phyloP scores from a whole-genome alignment of 2,113 vertebrate species.

The Leptodactylus fuscus region DNA sequence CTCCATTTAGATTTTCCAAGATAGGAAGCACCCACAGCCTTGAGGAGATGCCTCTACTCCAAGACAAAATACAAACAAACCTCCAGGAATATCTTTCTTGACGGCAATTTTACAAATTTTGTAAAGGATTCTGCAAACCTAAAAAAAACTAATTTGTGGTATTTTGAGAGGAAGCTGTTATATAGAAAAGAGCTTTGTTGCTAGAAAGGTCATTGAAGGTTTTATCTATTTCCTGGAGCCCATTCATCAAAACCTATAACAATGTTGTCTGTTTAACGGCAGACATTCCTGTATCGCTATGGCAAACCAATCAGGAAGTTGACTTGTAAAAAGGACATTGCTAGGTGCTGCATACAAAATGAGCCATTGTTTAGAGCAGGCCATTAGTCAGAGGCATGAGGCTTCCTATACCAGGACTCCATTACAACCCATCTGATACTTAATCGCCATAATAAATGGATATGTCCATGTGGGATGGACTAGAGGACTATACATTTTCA shows the following conservation, averaged over 20 bases:
- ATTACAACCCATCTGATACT: neutral
- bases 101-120: neutral
- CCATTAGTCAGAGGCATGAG: neutral
- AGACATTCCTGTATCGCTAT: neutral
- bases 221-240: neutral
- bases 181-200: neutral
- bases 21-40: neutral
- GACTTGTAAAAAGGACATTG: conserved; percentile 7
- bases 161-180: neutral
- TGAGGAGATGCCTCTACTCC: neutral
- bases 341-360: neutral
- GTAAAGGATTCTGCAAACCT: neutral
- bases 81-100: no score
- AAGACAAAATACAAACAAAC: neutral
- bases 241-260: conserved; percentile 6
- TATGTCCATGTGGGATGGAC: neutral
- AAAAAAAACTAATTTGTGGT: neutral
- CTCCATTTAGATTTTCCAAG: conserved; percentile 23
- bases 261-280: neutral
- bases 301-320: neutral
- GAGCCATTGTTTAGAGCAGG: neutral
- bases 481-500: neutral
- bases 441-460: neutral
- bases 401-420: neutral
- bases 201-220: neutral